Evolutionary conservation across 2,888 invertebrate genomes (phyloP).

Genomic region (Oegoconia quadripuncta): DNA sequence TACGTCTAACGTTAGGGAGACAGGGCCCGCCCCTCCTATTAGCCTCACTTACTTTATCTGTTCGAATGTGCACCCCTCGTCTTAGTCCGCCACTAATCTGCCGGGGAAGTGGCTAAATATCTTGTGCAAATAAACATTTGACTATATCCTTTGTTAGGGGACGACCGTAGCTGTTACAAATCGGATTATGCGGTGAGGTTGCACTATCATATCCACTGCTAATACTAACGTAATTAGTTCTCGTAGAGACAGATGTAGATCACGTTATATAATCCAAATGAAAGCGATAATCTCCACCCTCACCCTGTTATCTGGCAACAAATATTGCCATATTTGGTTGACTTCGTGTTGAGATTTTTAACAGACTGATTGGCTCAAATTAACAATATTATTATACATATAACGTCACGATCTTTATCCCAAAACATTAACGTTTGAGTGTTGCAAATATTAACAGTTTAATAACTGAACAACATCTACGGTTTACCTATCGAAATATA

Average conservation of each 20-base stretch:
- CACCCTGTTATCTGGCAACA: too few species aligned
- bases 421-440: too few species aligned
- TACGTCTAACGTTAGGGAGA: constrained; percentile 40
- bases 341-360: too few species aligned
- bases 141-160: constrained; percentile 66
- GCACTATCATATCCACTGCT: constrained; percentile 48
- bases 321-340: too few species aligned
- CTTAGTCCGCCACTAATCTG: constrained; percentile 69
- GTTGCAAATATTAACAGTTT: too few species aligned
- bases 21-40: constrained; percentile 65
- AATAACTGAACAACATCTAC: too few species aligned
- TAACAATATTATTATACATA: too few species aligned
- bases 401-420: too few species aligned
- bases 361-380: too few species aligned
- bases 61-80: constrained; percentile 51
- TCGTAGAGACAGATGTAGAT: constrained; percentile 49
- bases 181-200: constrained; percentile 69
- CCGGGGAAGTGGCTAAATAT: constrained; percentile 77
- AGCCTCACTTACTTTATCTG: constrained; percentile 60
- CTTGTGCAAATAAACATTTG: constrained; percentile 78
- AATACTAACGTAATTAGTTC: constrained; percentile 62
- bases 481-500: too few species aligned
- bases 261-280: constrained; percentile 23
- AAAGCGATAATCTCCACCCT: too few species aligned
- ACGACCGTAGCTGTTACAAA: constrained; percentile 58